These are phyloP conservation scores for Cyclina sinensis DNA, from an alignment of 1,140 invertebrate genomes.

Conservation along the genomic window DNA sequence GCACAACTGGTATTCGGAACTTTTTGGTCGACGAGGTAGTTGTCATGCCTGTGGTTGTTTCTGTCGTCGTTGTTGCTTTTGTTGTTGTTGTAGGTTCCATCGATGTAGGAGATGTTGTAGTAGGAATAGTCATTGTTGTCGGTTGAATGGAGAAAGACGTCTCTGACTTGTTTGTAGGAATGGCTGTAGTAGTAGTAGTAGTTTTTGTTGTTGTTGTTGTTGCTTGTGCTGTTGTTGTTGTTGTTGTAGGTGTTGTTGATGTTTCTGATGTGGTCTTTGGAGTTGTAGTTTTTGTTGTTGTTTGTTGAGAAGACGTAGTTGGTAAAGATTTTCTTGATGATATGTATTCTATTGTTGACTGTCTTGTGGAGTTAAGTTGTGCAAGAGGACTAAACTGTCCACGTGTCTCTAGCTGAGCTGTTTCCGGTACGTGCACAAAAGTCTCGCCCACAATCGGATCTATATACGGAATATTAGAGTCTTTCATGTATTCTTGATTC, in stretches of 20 bases:
- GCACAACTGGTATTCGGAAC: background rate
- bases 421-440: too few relatives aligned
- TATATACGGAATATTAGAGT: background rate
- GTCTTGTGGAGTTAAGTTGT: too few relatives aligned
- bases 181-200: background rate
- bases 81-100: background rate
- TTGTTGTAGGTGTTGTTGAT: slow-evolving; percentile 24
- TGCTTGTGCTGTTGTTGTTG: slow-evolving; percentile 5
- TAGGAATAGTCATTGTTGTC: background rate
- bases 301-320: background rate
- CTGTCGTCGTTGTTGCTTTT: background rate
- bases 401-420: too few relatives aligned
- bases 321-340: background rate
- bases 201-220: slow-evolving; percentile 9
- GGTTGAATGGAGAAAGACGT: background rate
- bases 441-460: too few relatives aligned
- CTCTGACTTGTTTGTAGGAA: too few relatives aligned
- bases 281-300: background rate
- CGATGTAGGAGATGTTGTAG: background rate
- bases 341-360: too few relatives aligned
- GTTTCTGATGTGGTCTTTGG: background rate
- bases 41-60: background rate
- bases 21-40: background rate
- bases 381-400: too few relatives aligned
- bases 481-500: background rate